Conservation (phyloP, 2,797 vertebrate genomes). For the Otolemur crassicaudatus region DNA sequence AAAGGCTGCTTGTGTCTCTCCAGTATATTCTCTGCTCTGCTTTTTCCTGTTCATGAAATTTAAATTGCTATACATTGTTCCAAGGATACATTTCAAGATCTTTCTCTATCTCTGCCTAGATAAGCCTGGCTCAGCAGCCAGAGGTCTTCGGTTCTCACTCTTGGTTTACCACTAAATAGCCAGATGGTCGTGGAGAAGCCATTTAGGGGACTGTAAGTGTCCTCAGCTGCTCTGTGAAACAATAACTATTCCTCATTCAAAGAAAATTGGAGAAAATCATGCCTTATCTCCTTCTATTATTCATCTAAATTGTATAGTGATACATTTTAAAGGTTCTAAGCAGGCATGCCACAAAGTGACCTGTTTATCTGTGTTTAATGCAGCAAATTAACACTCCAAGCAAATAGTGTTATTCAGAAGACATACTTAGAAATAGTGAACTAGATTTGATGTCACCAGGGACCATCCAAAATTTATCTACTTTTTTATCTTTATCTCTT, state of each 20-base stretch:
- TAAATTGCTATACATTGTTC: not conserved
- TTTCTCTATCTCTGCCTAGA: not conserved
- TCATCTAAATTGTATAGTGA: not conserved
- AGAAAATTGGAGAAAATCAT: not conserved
- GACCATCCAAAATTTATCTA: not conserved
- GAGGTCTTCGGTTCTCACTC: not conserved
- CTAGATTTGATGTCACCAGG: not conserved
- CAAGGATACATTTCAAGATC: not conserved
- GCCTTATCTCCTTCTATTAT: not conserved
- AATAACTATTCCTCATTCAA: not conserved
- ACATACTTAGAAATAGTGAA: not conserved
- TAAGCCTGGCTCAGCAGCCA: not conserved
- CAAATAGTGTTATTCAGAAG: not conserved
- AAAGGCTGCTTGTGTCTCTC: not conserved
- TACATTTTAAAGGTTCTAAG: constrained; percentile 1
- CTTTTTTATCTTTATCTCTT: not conserved
- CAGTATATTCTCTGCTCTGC: not conserved
- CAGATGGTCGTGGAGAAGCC: not conserved
- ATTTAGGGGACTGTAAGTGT: not conserved
- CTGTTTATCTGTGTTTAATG: not conserved
- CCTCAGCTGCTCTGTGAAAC: not conserved
- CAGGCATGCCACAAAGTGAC: not conserved
- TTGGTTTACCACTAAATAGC: not conserved
- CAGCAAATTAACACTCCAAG: not conserved
- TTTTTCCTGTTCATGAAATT: not conserved